Evolutionary conservation across 2,888 invertebrate species (phyloP).

Genomic region (Drosophila peninsularis): DNA sequence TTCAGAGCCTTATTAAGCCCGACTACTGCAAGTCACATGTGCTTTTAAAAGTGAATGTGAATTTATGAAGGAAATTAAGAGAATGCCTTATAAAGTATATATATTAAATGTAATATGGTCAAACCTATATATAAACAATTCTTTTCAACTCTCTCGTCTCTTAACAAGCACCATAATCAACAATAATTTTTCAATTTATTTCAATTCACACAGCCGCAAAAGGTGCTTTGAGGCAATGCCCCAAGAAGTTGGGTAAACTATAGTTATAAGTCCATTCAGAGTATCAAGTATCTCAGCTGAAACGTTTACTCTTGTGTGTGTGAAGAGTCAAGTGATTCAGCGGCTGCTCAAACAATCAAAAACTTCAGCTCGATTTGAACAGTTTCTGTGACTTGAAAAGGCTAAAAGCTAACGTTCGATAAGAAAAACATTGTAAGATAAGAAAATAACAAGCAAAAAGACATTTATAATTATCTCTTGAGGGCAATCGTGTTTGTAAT

Average conservation of each 20-base stretch:
- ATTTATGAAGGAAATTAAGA: slow-evolving; percentile 34
- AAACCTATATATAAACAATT: not conserved
- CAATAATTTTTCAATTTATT: slow-evolving; percentile 7
- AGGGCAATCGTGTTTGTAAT: not conserved
- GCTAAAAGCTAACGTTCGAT: slow-evolving; percentile 5
- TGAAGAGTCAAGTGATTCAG: slow-evolving; percentile 24
- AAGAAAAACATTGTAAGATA: slow-evolving; percentile 5
- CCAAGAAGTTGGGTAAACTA: slow-evolving; percentile 14
- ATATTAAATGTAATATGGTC: slow-evolving; percentile 19
- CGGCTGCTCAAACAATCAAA: slow-evolving; percentile 24
- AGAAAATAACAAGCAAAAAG: not conserved
- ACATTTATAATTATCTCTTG: not conserved
- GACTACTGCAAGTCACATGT: slow-evolving; percentile 26
- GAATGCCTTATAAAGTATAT: slow-evolving; percentile 26
- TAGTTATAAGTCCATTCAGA: slow-evolving; percentile 21
- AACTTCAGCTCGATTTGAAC: not conserved
- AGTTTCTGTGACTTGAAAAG: not conserved
- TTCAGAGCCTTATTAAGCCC: not conserved
- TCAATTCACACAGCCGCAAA: slow-evolving; percentile 1
- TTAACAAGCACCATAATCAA: not conserved
- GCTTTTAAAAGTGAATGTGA: slow-evolving; percentile 37
- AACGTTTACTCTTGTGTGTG: not conserved
- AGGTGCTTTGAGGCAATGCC: slow-evolving; percentile 13
- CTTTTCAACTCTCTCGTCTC: not conserved
- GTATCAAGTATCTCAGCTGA: slow-evolving; percentile 2